A percentile compares a stretch with the other conserved stretches of the same genome.
Evolutionary conservation across 2,113 vertebrate species (phyloP).

Genomic region (Chionodraco myersi): DNA sequence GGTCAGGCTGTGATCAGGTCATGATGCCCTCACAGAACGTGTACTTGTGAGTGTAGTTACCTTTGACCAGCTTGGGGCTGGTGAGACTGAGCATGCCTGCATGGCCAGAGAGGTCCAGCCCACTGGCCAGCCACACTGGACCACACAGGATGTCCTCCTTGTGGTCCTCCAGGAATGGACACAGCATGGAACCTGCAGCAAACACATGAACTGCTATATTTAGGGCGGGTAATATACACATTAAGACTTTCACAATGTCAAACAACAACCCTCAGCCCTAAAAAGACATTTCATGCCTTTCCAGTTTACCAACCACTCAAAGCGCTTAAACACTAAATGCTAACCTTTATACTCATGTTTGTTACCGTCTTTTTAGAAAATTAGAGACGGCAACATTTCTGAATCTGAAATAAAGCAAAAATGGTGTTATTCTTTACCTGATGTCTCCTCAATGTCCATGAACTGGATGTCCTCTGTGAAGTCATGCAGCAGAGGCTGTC

Average conservation of each 20-base stretch:
- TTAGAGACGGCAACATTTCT: neutral
- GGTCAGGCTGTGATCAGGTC: neutral
- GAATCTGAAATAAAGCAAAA: neutral
- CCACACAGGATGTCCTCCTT: constrained; percentile 98
- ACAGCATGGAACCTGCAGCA: constrained; percentile 90
- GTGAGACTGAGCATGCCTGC: constrained; percentile 98
- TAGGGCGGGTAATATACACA: neutral
- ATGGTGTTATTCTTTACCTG: constrained; percentile 70
- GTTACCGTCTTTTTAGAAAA: neutral
- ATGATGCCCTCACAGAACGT: neutral
- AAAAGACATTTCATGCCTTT: too few relatives aligned
- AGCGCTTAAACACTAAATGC: too few relatives aligned
- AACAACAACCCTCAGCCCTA: neutral
- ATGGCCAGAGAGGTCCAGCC: constrained; percentile 96
- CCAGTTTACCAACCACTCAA: too few relatives aligned
- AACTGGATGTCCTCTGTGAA: constrained; percentile 95
- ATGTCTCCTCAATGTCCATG: constrained; percentile 96
- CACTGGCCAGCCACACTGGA: constrained; percentile 97
- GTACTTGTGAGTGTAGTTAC: constrained; percentile 71
- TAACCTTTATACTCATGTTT: neutral
- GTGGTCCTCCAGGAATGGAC: constrained; percentile 96
- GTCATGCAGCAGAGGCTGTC: constrained; percentile 89
- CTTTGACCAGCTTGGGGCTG: constrained; percentile 98
- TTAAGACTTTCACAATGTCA: neutral
- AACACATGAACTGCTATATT: neutral